phyloP scores from a whole-genome alignment of 2,113 vertebrate genomes.

The Ardeotis arabs region DNA sequence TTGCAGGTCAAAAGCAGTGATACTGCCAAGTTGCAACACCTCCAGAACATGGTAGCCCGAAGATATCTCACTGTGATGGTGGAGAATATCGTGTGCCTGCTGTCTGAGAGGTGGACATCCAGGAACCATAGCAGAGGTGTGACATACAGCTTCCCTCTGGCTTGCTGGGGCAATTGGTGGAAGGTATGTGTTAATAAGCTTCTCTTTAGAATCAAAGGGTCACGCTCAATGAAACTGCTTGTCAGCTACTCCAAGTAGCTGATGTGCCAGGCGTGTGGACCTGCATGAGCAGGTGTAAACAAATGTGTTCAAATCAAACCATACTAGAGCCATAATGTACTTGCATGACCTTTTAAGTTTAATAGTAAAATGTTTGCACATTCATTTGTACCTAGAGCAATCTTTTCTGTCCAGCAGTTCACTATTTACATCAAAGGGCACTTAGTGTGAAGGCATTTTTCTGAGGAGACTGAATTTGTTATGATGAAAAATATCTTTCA shows the following conservation, averaged over 20 bases:
- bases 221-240: background rate
- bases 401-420: background rate
- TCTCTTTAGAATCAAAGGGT: background rate
- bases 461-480: background rate
- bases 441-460: background rate
- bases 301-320: background rate
- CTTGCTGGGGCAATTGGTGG: background rate
- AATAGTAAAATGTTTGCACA: background rate
- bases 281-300: background rate
- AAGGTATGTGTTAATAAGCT: background rate
- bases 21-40: background rate
- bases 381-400: background rate
- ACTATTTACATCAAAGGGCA: background rate
- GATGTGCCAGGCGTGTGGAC: background rate
- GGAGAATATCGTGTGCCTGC: accelerated
- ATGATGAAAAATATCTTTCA: background rate
- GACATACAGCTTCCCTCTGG: background rate
- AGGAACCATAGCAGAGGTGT: background rate
- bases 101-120: background rate
- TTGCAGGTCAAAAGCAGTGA: background rate
- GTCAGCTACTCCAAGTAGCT: background rate
- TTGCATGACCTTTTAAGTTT: background rate
- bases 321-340: background rate
- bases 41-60: accelerated
- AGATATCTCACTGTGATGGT: background rate